These are phyloP conservation scores for Cantharis lateralis DNA, from an alignment of 2,888 invertebrate species.

Conservation along the genomic window DNA sequence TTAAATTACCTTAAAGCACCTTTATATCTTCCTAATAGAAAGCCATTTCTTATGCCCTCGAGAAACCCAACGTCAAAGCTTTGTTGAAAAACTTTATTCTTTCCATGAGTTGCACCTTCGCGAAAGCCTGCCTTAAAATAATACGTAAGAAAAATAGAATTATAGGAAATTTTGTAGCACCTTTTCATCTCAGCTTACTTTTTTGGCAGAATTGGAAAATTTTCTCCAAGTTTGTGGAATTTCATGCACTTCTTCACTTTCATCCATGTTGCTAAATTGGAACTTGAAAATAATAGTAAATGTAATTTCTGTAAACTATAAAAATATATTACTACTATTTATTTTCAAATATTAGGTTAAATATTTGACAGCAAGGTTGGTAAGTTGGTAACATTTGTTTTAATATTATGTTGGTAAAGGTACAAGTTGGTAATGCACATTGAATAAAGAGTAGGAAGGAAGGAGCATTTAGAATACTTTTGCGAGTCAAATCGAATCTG, in stretches of 20 bases:
- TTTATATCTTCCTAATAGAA: conserved; percentile 61
- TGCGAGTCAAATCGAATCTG: too few relatives aligned
- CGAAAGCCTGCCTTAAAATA: conserved; percentile 65
- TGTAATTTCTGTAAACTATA: too few relatives aligned
- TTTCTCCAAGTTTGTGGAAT: conserved; percentile 34
- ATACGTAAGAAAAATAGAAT: not conserved
- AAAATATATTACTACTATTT: not conserved
- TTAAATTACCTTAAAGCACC: conserved; percentile 46
- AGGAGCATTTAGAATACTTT: too few relatives aligned
- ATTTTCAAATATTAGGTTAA: not conserved
- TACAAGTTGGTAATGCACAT: too few relatives aligned
- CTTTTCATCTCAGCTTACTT: conserved; percentile 20
- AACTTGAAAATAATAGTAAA: too few relatives aligned
- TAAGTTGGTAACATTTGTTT: too few relatives aligned
- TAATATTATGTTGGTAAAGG: too few relatives aligned
- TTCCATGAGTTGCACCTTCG: conserved; percentile 71
- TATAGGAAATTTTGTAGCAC: not conserved
- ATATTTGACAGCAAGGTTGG: too few relatives aligned
- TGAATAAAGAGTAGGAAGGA: too few relatives aligned
- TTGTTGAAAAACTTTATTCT: conserved; percentile 66
- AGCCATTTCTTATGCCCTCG: conserved; percentile 67
- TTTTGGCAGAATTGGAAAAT: conserved; percentile 29
- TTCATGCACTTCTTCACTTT: conserved; percentile 14
- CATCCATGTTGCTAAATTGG: not conserved
- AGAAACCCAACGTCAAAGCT: conserved; percentile 73